A percentile compares a stretch with the other conserved stretches of the same genome.
phyloP scores from a whole-genome alignment of 2,888 invertebrate species.

The Tenthredo distinguenda region DNA sequence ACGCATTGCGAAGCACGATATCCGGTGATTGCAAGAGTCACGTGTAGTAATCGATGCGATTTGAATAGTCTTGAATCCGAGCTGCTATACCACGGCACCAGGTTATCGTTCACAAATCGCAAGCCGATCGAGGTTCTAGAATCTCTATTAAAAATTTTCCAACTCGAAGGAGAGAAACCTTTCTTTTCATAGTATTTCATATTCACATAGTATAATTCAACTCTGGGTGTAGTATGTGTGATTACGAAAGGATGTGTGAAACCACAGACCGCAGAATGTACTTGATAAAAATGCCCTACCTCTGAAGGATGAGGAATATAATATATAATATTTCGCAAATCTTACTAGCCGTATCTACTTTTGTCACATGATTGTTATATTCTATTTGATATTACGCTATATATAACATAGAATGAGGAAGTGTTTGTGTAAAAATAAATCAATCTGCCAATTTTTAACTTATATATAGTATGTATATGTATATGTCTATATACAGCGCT shows the following conservation, averaged over 20 bases:
- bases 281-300: neutral
- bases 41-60: conserved; percentile 16
- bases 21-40: conserved; percentile 35
- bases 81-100: neutral
- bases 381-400: neutral
- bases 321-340: neutral
- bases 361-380: neutral
- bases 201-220: neutral
- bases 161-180: neutral
- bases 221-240: neutral
- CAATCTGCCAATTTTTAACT: conserved; percentile 1
- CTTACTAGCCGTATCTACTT: too few relatives aligned
- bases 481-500: neutral
- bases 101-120: neutral
- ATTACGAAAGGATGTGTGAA: neutral
- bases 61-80: conserved; percentile 22
- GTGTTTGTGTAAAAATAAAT: conserved; percentile 19
- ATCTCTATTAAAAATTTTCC: neutral
- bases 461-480: neutral
- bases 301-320: neutral
- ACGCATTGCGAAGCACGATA: conserved; percentile 20
- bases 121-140: neutral
- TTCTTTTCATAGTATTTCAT: neutral
- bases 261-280: neutral
- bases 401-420: neutral